Conservation (phyloP, 1,140 invertebrate species). For the Bombus pascuorum region DNA sequence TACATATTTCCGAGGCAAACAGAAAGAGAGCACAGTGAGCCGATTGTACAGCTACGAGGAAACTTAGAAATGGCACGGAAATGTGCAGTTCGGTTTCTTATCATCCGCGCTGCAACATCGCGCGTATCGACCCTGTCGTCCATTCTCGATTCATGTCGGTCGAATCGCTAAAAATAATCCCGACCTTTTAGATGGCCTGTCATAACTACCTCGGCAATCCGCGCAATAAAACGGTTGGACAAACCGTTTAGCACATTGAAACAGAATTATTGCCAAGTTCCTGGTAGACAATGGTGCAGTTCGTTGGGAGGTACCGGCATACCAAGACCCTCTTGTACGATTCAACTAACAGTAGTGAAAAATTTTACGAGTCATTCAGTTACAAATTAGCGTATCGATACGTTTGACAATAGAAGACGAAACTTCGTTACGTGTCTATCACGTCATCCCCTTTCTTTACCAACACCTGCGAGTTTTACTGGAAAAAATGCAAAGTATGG, state of each 20-base stretch:
- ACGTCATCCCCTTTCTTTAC: no score
- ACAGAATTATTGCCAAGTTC: background rate
- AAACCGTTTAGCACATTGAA: background rate
- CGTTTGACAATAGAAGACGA: no score
- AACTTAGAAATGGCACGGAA: conserved; percentile 24
- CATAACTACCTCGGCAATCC: conserved; percentile 17
- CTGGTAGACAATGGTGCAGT: background rate
- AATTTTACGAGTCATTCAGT: no score
- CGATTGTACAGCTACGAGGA: conserved; percentile 35
- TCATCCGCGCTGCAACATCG: conserved; percentile 28
- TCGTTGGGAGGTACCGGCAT: background rate
- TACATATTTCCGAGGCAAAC: conserved; percentile 17
- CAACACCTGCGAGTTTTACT: no score
- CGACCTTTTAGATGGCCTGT: conserved; percentile 6
- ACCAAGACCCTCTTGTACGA: no score
- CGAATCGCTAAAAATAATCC: conserved; percentile 51
- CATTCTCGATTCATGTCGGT: conserved; percentile 5
- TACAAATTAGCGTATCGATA: no score
- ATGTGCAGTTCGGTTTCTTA: conserved; percentile 46
- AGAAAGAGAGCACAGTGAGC: conserved; percentile 45
- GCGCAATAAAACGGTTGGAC: background rate
- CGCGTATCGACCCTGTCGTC: conserved; percentile 33
- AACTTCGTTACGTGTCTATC: no score
- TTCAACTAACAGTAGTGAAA: no score
- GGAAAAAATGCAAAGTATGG: no score